Base-by-base conservation (phyloP, 2,113 vertebrate genomes). In the Xiphophorus hellerii region DNA sequence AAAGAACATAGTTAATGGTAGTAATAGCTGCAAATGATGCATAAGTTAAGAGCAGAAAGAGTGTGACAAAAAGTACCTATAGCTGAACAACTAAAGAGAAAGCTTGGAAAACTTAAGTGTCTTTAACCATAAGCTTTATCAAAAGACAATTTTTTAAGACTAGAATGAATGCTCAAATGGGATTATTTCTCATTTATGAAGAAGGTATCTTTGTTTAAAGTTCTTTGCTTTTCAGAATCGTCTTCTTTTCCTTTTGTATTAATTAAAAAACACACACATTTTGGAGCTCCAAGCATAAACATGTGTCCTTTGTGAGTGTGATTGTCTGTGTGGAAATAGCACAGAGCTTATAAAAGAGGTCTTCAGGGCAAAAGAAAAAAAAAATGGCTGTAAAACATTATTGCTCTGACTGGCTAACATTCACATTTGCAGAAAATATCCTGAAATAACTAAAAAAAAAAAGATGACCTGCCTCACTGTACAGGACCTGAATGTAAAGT, bases 381-480 rank as follows among this genome's bases (percentile, higher is more conserved):
- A 48, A 30, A 67, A 28, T 2, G 17, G 54, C 71, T 76, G 33
- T 66, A 44, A 25, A 62, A 70, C 65, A 68, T 74, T 81, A 64
- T 75, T 78, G 73, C 63, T 80, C 75, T 58, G 35, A 25, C 75
- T 75, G 77, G 71, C 62, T 81, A 81, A 70, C 68, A 71, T 79
- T 81, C 80, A 78, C 69, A 81, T 78, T 54, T 66, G 76, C 63
- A 70, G 73, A 71, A 83, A 71, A 83, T 80, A 86, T 77, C 74
- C 60, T 64, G 61, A 76, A 74, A 64, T 54, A 70, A 58, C 78
- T 62, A 62, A 66, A 76, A 63, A 76, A 28, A 30, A 33, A 67
- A 73, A 73, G 81, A 71, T 74, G 80, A 78, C 82, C 76, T 51
- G 66, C 77, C 48, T 80, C 84, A 75, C 42, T 62, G 54, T 61